Base-by-base conservation (phyloP, 2,888 invertebrate species). In the Stenchaetothrips biformis region DNA sequence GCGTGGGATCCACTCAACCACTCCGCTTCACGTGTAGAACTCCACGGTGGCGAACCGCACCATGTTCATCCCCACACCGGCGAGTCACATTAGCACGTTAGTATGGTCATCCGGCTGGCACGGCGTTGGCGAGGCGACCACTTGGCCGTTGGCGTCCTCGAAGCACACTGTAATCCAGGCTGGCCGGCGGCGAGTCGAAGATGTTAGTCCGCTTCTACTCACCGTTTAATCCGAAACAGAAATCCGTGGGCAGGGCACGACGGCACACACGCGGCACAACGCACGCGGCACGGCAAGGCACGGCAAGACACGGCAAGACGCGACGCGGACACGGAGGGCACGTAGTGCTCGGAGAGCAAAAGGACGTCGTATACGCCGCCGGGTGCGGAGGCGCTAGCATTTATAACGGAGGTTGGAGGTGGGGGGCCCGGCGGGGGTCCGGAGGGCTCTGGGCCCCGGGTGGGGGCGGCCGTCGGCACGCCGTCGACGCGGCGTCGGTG, bases 361-460 rank as follows among this genome's bases (percentile, higher is more conserved):
- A 7, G 67, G 21, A 74, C 67, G 37, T 37, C 37, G 67, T 74
- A 74, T 74, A 74, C n/a, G 25, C 67, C 67, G 67, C 21, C 67
- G 67, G 25, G 21, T 21, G 67, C 67, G 67, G 21, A 11, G 67
- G 9, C 21, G 67, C 67, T 25, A 25, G 25, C 67, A 74, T 74
- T 74, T 74, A 74, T 74, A 74, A 74, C 67, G 25, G 67, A 74
- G 67, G 67, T 74, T 74, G 67, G 21, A 25, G 67, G 67, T 11
- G 21, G 67, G 25, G 67, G 67, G 67, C 1, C 37, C 21, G 25
- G 21, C 9, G 67, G 21, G 67, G n/a, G 67, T 9, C 21, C 6
- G 67, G 67, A 7, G 67, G 67, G 67, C 21, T 21, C 25, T 25
- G 67, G 7, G 67, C 53, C 11, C 16, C 21, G 21, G 67, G 21